A percentile compares a stretch with the other conserved stretches of the same genome.
Conservation (phyloP, 2,888 invertebrate genomes). For the Hirtodrosophila alboralis region DNA sequence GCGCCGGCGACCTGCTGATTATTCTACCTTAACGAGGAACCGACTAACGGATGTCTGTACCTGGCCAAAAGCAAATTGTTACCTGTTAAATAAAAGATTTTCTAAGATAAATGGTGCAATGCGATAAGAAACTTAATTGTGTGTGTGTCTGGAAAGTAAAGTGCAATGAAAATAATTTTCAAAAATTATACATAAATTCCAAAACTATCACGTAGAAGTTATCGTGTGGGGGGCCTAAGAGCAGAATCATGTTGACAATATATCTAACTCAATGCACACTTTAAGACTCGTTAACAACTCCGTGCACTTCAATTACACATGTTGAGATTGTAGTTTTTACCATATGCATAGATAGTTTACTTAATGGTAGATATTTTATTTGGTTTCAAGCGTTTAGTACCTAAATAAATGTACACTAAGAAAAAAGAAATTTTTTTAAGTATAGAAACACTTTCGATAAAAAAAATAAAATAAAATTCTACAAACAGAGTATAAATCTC, state of each 20-base stretch:
- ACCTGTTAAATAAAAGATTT: conserved; percentile 44
- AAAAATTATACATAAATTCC: not conserved
- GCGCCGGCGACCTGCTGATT: conserved; percentile 76
- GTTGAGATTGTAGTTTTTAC: conserved; percentile 8
- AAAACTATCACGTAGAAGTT: not conserved
- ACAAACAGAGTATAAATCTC: too few species aligned
- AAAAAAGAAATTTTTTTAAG: too few species aligned
- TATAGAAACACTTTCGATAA: too few species aligned
- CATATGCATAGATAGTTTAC: not conserved
- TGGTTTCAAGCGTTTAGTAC: not conserved
- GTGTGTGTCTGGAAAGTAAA: conserved; percentile 22
- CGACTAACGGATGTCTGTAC: conserved; percentile 37
- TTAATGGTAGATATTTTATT: not conserved
- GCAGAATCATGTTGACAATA: conserved; percentile 45
- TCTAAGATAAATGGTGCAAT: conserved; percentile 25
- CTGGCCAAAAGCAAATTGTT: conserved; percentile 44
- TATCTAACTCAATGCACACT: conserved; percentile 42
- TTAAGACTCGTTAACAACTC: conserved; percentile 48
- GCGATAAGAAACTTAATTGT: conserved; percentile 5
- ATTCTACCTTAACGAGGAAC: conserved; percentile 31
- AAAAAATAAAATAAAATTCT: too few species aligned
- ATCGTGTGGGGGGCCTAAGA: conserved; percentile 17
- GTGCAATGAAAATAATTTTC: conserved; percentile 1
- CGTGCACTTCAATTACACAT: conserved; percentile 21
- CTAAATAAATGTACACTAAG: too few species aligned